phyloP scores from a whole-genome alignment of 1,140 invertebrate species.

The Megalonaias nervosa region DNA sequence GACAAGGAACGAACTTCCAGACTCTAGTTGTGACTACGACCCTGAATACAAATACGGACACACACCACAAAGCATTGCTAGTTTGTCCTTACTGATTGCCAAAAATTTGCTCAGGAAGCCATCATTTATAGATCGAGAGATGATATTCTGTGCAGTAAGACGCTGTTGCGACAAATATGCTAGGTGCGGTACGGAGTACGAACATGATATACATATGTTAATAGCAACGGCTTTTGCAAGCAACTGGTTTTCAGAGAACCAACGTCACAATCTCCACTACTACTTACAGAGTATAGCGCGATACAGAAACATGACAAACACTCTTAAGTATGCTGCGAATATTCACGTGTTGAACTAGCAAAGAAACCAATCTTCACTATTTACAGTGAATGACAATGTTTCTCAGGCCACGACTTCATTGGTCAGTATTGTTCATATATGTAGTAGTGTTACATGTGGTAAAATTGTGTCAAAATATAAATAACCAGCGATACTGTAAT shows the following conservation, averaged over 20 bases:
- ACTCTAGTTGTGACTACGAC: constrained; percentile 54
- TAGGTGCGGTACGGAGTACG: constrained; percentile 42
- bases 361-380: too few relatives aligned
- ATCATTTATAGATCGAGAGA: constrained; percentile 52
- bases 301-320: constrained; percentile 32
- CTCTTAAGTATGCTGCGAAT: constrained; percentile 11
- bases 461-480: too few relatives aligned
- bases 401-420: too few relatives aligned
- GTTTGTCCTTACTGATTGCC: constrained; percentile 60
- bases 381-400: too few relatives aligned
- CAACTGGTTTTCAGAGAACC: constrained; percentile 61
- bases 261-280: constrained; percentile 51
- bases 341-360: too few relatives aligned
- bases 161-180: constrained; percentile 58
- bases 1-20: constrained; percentile 50
- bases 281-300: constrained; percentile 61
- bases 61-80: constrained; percentile 55
- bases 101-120: constrained; percentile 59
- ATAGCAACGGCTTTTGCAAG: constrained; percentile 65
- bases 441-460: too few relatives aligned
- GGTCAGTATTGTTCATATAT: too few relatives aligned
- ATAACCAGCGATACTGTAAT: too few relatives aligned
- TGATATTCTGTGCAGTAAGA: constrained; percentile 54
- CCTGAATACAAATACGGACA: constrained; percentile 60
- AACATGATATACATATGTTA: constrained; percentile 66